Conservation (phyloP, 2,888 invertebrate species). For the Deilephila porcellus region DNA sequence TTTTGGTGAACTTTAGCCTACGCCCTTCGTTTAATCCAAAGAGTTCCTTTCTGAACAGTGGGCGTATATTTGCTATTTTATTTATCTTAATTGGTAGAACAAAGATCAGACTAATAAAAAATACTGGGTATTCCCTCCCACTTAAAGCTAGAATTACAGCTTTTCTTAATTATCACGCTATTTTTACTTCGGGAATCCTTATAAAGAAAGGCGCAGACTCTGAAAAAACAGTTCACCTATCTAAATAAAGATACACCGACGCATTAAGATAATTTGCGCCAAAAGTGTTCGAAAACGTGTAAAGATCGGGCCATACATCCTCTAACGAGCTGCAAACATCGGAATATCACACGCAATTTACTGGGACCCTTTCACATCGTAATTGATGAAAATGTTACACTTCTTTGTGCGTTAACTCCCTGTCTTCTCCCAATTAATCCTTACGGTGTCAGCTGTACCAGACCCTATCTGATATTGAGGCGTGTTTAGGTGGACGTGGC, state of each 20-base stretch:
- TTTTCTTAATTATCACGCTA: no score
- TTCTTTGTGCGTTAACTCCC: constrained; percentile 3
- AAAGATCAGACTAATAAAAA: no score
- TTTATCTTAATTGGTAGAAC: no score
- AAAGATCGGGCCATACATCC: constrained; percentile 49
- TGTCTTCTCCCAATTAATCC: background rate
- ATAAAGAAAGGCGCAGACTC: constrained; percentile 2
- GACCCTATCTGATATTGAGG: constrained; percentile 19
- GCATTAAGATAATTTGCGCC: constrained; percentile 20
- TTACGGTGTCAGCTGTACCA: background rate
- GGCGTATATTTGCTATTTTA: no score
- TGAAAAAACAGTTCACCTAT: constrained; percentile 4
- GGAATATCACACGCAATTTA: constrained; percentile 59
- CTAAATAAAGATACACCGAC: constrained; percentile 18
- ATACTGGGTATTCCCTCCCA: no score
- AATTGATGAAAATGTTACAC: constrained; percentile 56
- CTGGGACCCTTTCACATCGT: constrained; percentile 47
- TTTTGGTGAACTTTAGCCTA: no score
- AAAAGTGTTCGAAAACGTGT: constrained; percentile 45
- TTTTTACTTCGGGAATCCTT: background rate
- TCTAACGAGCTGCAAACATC: constrained; percentile 72
- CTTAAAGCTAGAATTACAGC: no score
- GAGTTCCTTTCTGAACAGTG: no score
- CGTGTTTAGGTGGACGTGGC: background rate
- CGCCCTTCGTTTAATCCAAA: no score